Conservation (phyloP, 2,113 vertebrate genomes). For the Recurvirostra avosetta region DNA sequence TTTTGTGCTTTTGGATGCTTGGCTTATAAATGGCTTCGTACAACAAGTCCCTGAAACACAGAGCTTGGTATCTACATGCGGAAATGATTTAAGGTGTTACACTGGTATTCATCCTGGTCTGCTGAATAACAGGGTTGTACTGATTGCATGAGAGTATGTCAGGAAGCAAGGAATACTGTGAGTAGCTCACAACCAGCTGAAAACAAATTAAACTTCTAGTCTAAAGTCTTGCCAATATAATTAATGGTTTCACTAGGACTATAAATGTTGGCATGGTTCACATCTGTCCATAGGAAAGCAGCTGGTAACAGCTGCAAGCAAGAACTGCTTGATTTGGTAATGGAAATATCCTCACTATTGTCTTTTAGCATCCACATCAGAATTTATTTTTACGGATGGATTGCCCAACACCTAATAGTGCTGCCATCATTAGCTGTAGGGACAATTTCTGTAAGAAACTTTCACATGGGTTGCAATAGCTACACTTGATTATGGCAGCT, state of each 20-base stretch:
- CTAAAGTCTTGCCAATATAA: slow-evolving; percentile 35
- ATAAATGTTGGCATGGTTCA: slow-evolving; percentile 19
- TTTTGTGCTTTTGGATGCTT: not conserved
- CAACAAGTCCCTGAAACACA: not conserved
- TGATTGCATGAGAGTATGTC: not conserved
- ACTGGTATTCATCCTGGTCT: not conserved
- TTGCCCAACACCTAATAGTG: not conserved
- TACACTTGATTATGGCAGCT: not conserved
- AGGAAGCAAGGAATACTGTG: slow-evolving; percentile 20
- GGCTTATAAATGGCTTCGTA: not conserved
- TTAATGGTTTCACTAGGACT: slow-evolving; percentile 33
- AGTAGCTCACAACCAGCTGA: slow-evolving; percentile 2
- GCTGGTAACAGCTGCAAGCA: slow-evolving; percentile 44
- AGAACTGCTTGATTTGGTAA: slow-evolving; percentile 31
- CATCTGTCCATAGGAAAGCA: slow-evolving; percentile 47
- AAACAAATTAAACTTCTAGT: slow-evolving; percentile 55
- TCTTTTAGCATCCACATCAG: not conserved
- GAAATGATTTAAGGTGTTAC: not conserved
- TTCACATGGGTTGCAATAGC: not conserved
- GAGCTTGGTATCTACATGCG: not conserved
- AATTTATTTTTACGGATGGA: not conserved
- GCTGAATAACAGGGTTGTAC: not conserved
- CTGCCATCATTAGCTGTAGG: not conserved
- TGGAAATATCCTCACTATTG: slow-evolving; percentile 1
- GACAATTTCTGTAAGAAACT: not conserved